Base-by-base conservation (phyloP, 2,888 invertebrate genomes). In the Agrotis segetum region DNA sequence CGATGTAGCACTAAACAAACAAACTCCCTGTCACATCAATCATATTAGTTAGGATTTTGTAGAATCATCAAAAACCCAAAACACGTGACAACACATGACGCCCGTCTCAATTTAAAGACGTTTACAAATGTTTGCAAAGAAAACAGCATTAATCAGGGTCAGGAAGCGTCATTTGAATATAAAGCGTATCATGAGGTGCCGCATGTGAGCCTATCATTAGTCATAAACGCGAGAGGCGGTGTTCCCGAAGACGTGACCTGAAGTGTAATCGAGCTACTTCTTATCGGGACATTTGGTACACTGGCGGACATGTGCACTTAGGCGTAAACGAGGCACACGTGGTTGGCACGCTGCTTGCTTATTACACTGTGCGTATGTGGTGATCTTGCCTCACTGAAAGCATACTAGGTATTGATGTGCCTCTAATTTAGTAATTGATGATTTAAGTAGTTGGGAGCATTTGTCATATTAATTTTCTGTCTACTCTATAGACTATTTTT, bases 81-180 rank as follows among this genome's bases (percentile, higher is more conserved):
- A 76, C 70, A 74, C 68, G 81, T 82, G 71, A 71, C 67, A 65
- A 66, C 75, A 85, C 83, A 85, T 81, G 86, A 86, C 86, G 87
- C 79, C 78, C 83, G 82, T 88, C 90, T 90, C 87, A 85, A 84
- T 85, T 81, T 82, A 74, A 92, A 94, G 94, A 92, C 91, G 89
- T 89, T 91, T 89, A 92, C 92, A 93, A 93, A 94, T 91, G 93
- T 85, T 87, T 85, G 86, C 88, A 92, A 95, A 96, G 95, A 95
- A 95, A 94, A 92, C 87, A 89, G 91, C 94, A 96, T 96, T 94
- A 94, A 95, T 96, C 95, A 96, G 93, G 91, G 90, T 89, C 92
- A 93, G 95, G 95, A 95, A 92, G 89, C 93, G 92, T 93, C 94
- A 96, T 96, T 96, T 96, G 96, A 96, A 96, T 96, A 95, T 95